These are phyloP conservation scores for Habroteleia sp. DNA, from an alignment of 2,888 invertebrate species.

Conservation along the genomic window DNA sequence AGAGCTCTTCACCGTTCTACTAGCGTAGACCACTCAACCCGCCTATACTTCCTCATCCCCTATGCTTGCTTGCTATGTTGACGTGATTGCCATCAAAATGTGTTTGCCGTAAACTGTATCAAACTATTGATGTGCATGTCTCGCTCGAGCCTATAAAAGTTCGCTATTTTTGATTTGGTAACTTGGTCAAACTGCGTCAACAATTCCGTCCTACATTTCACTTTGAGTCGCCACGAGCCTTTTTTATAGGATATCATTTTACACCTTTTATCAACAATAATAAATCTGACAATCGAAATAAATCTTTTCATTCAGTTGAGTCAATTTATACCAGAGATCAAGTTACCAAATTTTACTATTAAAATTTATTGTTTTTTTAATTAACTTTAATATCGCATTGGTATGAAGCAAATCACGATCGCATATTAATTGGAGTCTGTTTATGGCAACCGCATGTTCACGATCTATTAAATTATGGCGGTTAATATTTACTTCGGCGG, in stretches of 20 bases:
- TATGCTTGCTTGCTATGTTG: conserved; percentile 72
- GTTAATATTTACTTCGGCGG: conserved; percentile 54
- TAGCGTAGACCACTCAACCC: conserved; percentile 69
- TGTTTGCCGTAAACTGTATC: conserved; percentile 80
- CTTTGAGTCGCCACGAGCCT: neutral
- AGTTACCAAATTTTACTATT: too few relatives aligned
- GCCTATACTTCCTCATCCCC: conserved; percentile 71
- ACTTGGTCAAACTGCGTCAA: conserved; percentile 49
- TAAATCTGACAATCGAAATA: too few relatives aligned
- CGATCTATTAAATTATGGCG: conserved; percentile 44
- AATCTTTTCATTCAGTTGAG: too few relatives aligned
- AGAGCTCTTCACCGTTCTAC: conserved; percentile 77
- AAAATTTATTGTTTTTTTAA: neutral
- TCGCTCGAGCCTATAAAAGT: conserved; percentile 68
- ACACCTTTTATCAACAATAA: too few relatives aligned
- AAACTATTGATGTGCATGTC: conserved; percentile 74
- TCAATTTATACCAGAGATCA: too few relatives aligned
- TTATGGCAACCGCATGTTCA: conserved; percentile 17
- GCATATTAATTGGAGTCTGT: conserved; percentile 13
- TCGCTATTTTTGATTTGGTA: conserved; percentile 65
- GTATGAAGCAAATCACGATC: neutral
- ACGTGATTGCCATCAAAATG: conserved; percentile 80
- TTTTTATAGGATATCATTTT: neutral
- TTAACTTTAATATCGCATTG: neutral
- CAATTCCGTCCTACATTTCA: conserved; percentile 34